Base-by-base conservation (phyloP, 2,888 invertebrate species). In the Lumbricus terrestris region DNA sequence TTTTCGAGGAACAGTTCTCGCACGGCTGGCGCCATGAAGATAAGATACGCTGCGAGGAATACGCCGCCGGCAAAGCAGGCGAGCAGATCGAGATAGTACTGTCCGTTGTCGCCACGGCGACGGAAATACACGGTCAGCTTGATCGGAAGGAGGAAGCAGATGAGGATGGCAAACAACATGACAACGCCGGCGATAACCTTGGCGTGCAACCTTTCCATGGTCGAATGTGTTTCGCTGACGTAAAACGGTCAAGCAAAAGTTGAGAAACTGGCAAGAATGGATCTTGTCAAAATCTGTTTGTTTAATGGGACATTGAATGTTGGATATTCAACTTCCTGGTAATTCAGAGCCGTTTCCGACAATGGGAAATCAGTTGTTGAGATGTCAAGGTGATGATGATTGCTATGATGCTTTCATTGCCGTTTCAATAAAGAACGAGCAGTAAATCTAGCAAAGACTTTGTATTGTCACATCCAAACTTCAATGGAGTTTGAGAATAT, bases 21-120 rank as follows among this genome's bases (percentile, higher is more conserved):
- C 29, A 90, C 91, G 29, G 90, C 91, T 8, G 91, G 91, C 2
- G 89, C 90, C 90, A 89, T 90, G 42, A 90, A 91, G 33, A 91
- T 90, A 35, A 91, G 83, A 38, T 91, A 91, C 15, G 91, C 90
- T 1, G 91, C 91, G 1, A 91, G 88, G 88, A 91, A 91, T 29
- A 91, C 91, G 15, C 91, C 91, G 13, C 91, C 91, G 18, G 91
- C 91, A 91, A 91, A 91, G 89, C 91, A 91, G 37, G 89, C 89
- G 34, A 91, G 40, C 47, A 90, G 82, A 33, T 90, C 90, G 29
- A 91, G 54, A 69, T 91, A 90, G 40, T 82, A 88, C 83, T 89
- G 90, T 15, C 91, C 91, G 8, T 38, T 90, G 23, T 88, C 88
- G 5, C 91, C 91, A 23, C 42, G 40, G 23, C 90, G 88, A 40